Base-by-base conservation (phyloP, 2,888 invertebrate species). In the Phengaris arion region DNA sequence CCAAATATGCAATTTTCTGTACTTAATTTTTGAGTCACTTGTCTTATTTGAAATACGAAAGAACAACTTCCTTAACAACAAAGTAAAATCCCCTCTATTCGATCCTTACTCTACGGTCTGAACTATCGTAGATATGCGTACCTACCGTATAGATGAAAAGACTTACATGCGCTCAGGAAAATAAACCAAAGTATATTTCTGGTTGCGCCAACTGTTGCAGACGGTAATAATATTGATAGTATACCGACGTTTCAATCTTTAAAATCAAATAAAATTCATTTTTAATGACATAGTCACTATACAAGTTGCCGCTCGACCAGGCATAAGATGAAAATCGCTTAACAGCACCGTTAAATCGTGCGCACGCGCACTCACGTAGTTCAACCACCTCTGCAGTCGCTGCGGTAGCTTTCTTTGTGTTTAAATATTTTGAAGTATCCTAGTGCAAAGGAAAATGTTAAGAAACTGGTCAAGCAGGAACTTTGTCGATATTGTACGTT, bases 91-190 rank as follows among this genome's bases (percentile, higher is more conserved):
- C 2, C 13, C 6, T 64, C 64, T 64, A 6, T 13, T 35, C 64
- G 12, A 64, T 64, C 5, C 12, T 35, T 64, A 64, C 64, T 64
- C 64, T 64, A 64, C 45, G 64, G 35, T 64, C 64, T 84, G 85
- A 90, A 86, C 85, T 87, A 83, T 87, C 86, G 87, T 91, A 91
- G 89, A 92, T 92, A 90, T 88, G 87, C 85, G 35, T 35, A 35
- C 87, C 86, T 35, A 35, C 87, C 86, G 86, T 84, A 86, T 83
- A 84, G 85, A 88, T 89, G 89, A 87, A 85, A 87, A 83, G 82
- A 86, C 86, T 87, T 89, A 91, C 87, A 88, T 85, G 89, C 90
- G 84, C 45, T 59, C 75, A 72, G 76, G 74, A 79, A 79, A 78
- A 22, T 75, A 75, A 68, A 68, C 69, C 68, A 69, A 54, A 75